Base-by-base conservation (phyloP, 2,797 vertebrate species). In the Hydrophis major region DNA sequence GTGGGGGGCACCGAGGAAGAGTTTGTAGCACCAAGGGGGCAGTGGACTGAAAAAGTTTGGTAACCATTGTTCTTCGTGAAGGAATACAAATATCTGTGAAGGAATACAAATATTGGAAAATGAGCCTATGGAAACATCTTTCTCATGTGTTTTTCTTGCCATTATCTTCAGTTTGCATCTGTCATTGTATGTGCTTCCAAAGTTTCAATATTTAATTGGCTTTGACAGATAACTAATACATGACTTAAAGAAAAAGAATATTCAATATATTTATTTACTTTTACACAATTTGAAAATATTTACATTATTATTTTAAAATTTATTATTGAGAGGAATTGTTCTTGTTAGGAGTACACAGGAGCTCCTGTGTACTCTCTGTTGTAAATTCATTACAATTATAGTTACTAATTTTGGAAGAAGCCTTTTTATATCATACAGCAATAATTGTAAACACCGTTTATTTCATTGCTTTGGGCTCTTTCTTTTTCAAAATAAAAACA, bases 341-440 rank as follows among this genome's bases (percentile, higher is more conserved):
- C 97, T 97, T 97, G 96, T 97, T 97, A 97, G 97, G 95, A 94
- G 87, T 96, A 95, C 96, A 96, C 95, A 97, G 95, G 96, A 42
- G 95, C 91, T 96, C 94, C 37, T 37, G 2, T 37, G 37, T 37
- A 37, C 37, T 37, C 37, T 37, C 37, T 37, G 87, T 0, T 97
- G 94, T 96, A 96, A 97, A 97, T 97, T 97, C 96, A 94, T 96
- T 96, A 96, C 97, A 96, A 93, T 97, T 96, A 95, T 97, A 97
- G 98, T 98, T 97, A 96, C 94, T 95, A 86, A 93, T 95, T 91
- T 55, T 96, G 95, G 96, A 96, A 96, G 95, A 96, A 97, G 94
- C 97, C 95, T 97, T 92, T 97, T 97, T 97, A 95, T 95, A 96
- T 94, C 95, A 92, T 92, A 74, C 94, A 96, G 95, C 63, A 96